These are phyloP conservation scores for Synchiropus splendidus DNA, from an alignment of 2,113 vertebrate genomes.

Conservation along the genomic window DNA sequence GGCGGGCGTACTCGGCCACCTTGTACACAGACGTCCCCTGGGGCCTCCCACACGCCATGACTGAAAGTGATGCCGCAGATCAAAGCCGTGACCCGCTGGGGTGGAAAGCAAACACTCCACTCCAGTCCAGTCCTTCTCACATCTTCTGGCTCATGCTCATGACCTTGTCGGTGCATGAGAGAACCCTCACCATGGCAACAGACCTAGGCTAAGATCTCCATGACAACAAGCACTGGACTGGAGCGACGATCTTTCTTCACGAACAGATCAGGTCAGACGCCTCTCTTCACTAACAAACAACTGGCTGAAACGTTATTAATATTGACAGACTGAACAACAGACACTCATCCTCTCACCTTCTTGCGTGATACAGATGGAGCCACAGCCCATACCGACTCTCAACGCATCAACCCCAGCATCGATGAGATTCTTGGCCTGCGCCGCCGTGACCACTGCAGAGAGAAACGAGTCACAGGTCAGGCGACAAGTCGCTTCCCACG, in stretches of 20 bases:
- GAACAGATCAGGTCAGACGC: too few species aligned
- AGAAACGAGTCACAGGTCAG: background rate
- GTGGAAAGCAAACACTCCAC: background rate
- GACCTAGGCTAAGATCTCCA: slow-evolving; percentile 6
- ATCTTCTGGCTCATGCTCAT: background rate
- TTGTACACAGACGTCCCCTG: slow-evolving; percentile 90
- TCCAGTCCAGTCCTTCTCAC: background rate
- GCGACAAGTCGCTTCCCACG: background rate
- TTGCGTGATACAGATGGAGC: slow-evolving; percentile 92
- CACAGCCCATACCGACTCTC: slow-evolving; percentile 88
- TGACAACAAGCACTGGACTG: slow-evolving; percentile 45
- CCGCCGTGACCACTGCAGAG: slow-evolving; percentile 80
- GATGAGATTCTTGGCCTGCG: slow-evolving; percentile 89
- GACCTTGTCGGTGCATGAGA: slow-evolving; percentile 38
- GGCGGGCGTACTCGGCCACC: slow-evolving; percentile 84
- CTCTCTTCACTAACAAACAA: too few species aligned
- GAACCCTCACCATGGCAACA: slow-evolving; percentile 49
- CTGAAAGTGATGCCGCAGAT: slow-evolving; percentile 38
- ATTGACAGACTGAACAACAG: too few species aligned
- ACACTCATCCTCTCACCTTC: slow-evolving; percentile 79
- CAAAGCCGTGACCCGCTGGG: too few species aligned
- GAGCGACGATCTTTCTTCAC: background rate
- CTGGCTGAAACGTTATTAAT: too few species aligned
- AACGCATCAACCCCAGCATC: slow-evolving; percentile 85
- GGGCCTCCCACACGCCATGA: slow-evolving; percentile 88